These are phyloP conservation scores for Sitobion miscanthi DNA, from an alignment of 1,140 invertebrate genomes.

Conservation along the genomic window DNA sequence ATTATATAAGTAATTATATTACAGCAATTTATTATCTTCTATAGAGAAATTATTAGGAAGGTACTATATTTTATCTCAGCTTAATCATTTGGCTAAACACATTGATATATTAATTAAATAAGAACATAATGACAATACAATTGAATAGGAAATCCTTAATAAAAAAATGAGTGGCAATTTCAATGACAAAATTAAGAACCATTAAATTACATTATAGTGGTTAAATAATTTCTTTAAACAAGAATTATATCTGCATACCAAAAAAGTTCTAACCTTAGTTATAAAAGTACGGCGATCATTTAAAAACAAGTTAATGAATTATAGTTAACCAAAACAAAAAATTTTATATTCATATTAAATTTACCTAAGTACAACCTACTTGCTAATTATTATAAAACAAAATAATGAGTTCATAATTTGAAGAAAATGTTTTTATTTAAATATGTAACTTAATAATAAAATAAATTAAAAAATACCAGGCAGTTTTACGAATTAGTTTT, in stretches of 20 bases:
- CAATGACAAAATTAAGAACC: background rate
- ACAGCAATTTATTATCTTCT: background rate
- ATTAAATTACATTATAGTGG: background rate
- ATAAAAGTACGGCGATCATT: background rate
- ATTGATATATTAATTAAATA: constrained; percentile 16
- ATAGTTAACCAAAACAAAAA: no score
- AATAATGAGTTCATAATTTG: no score
- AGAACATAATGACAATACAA: background rate
- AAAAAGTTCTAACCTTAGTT: background rate
- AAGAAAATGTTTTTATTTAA: no score
- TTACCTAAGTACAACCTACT: no score
- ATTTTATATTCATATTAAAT: no score
- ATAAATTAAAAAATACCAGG: no score
- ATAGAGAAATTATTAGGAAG: background rate
- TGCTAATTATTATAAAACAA: no score
- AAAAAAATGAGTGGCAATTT: constrained; percentile 3
- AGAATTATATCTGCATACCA: background rate
- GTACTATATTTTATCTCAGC: background rate
- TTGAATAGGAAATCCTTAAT: constrained; percentile 1
- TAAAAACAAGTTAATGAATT: background rate
- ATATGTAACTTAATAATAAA: no score
- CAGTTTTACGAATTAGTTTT: background rate
- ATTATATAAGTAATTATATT: background rate
- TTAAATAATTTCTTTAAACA: background rate
- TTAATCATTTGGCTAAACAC: background rate